Conservation (phyloP, 2,888 invertebrate species). For the Dorcus parallelipipedus region DNA sequence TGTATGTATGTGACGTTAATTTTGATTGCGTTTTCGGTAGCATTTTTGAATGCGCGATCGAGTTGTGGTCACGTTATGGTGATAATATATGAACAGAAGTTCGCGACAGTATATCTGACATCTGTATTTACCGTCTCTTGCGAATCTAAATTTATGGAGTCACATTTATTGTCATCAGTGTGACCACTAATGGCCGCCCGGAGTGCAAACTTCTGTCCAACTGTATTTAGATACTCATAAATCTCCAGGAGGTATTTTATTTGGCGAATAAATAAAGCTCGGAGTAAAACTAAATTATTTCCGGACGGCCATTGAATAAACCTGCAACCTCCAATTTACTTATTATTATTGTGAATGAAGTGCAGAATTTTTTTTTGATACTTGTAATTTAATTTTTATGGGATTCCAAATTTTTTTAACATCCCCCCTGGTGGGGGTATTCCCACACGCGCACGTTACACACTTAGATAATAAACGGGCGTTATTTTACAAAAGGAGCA, state of each 20-base stretch:
- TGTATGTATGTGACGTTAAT: no score
- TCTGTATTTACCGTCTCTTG: conserved; percentile 1
- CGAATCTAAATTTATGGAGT: conserved; percentile 26
- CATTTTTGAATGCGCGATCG: not conserved
- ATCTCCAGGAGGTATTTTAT: conserved; percentile 23
- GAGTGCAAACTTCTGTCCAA: conserved; percentile 32
- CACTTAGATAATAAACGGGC: no score
- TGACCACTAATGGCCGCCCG: conserved; percentile 31
- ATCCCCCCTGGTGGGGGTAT: no score
- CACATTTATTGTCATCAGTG: conserved; percentile 32
- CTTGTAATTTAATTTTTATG: no score
- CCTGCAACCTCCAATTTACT: no score
- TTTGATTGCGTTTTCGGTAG: no score
- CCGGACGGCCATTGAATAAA: no score
- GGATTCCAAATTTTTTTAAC: no score
- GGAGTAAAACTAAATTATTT: not conserved
- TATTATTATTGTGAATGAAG: no score
- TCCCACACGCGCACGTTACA: no score
- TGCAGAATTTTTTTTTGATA: no score
- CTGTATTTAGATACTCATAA: conserved; percentile 32
- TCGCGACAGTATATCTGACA: conserved; percentile 1
- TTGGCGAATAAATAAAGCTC: conserved; percentile 15
- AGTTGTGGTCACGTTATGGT: not conserved
- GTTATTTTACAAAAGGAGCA: no score
- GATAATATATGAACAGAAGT: conserved; percentile 1